Evolutionary conservation across 2,888 invertebrate genomes (phyloP).

Genomic region (Epinotia nisella): DNA sequence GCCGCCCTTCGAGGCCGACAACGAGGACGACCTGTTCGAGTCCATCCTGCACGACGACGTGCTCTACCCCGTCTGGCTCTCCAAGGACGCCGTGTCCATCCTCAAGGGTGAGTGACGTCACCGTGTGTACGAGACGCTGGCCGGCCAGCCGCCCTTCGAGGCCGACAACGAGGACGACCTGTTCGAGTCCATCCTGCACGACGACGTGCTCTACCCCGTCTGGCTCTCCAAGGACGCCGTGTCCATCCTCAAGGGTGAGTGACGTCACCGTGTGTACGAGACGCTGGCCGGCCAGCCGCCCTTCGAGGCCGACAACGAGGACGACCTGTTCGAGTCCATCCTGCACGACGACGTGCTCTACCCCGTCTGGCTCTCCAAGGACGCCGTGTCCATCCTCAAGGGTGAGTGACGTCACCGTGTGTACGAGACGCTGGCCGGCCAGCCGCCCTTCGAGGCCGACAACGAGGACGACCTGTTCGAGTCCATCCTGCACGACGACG

Average conservation of each 20-base stretch:
- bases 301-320: slow-evolving; percentile 99
- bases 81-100: slow-evolving; percentile 76
- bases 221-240: slow-evolving; percentile 87
- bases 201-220: slow-evolving; percentile 99
- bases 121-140: no score
- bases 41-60: slow-evolving; percentile 99
- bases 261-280: slow-evolving; percentile 89
- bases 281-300: slow-evolving; percentile 99
- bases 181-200: slow-evolving; percentile 99
- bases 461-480: slow-evolving; percentile 99
- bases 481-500: slow-evolving; percentile 99
- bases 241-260: slow-evolving; percentile 72
- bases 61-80: slow-evolving; percentile 97
- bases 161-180: slow-evolving; percentile 98
- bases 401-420: slow-evolving; percentile 67
- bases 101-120: slow-evolving; percentile 64
- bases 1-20: no score
- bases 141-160: no score
- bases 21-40: slow-evolving; percentile 99
- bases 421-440: slow-evolving; percentile 99
- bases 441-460: slow-evolving; percentile 99
- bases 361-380: slow-evolving; percentile 93
- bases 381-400: slow-evolving; percentile 77
- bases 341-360: slow-evolving; percentile 99
- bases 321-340: slow-evolving; percentile 99